Evolutionary conservation across 2,797 vertebrate species (phyloP).

Genomic region (Dicrostonyx torquatus): DNA sequence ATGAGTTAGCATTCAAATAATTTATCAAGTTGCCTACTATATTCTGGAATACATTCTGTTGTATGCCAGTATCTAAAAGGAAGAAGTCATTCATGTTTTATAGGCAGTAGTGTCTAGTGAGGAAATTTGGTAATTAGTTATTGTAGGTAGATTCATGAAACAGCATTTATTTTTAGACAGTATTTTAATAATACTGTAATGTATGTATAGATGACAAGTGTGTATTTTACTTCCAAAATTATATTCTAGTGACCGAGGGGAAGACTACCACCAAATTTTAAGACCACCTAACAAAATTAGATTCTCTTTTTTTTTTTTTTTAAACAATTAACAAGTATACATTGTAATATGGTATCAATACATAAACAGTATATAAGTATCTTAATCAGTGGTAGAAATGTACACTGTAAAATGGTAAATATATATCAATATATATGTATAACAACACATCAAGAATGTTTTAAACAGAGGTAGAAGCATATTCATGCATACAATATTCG

Average conservation of each 20-base stretch:
- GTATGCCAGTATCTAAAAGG: not conserved
- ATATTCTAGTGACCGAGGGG: not conserved
- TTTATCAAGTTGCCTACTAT: not conserved
- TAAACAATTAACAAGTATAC: too few species aligned
- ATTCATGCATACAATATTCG: too few species aligned
- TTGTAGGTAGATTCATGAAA: not conserved
- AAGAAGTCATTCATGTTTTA: not conserved
- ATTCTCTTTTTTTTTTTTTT: too few species aligned
- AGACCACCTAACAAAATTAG: not conserved
- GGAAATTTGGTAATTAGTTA: not conserved
- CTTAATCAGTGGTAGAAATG: too few species aligned
- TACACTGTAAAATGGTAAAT: too few species aligned
- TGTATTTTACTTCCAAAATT: not conserved
- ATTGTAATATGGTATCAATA: too few species aligned
- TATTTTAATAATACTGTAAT: not conserved
- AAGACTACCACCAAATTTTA: not conserved
- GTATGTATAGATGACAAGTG: not conserved
- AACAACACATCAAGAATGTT: too few species aligned
- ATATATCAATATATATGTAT: too few species aligned
- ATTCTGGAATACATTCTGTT: not conserved
- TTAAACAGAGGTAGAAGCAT: too few species aligned
- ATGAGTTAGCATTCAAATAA: not conserved
- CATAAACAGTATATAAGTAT: too few species aligned
- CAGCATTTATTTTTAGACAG: not conserved
- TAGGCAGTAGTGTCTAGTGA: not conserved